Conservation (phyloP, 2,113 vertebrate species). For the Uropsilus gracilis region DNA sequence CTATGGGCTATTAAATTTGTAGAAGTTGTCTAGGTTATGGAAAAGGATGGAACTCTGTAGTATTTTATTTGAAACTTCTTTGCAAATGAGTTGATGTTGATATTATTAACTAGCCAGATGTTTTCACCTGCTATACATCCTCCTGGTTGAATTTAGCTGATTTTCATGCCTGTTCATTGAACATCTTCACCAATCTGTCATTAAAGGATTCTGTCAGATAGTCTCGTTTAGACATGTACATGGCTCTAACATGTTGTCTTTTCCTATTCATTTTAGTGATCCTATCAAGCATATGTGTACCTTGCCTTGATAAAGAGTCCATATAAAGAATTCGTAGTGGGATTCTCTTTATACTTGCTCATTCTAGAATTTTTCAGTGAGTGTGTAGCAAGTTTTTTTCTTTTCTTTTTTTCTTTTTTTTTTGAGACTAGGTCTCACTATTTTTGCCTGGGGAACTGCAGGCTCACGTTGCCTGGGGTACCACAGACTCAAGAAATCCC, state of each 20-base stretch:
- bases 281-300: not conserved
- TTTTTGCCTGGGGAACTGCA: too few species aligned
- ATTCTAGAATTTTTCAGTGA: conserved; percentile 10
- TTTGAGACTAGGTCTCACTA: too few species aligned
- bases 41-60: not conserved
- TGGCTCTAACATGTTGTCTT: not conserved
- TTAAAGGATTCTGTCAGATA: conserved; percentile 39
- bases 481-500: too few species aligned
- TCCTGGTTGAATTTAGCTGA: conserved; percentile 44
- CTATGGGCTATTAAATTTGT: not conserved
- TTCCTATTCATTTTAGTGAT: conserved; percentile 34
- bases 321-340: not conserved
- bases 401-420: not conserved
- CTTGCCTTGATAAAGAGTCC: not conserved
- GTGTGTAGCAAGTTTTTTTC: not conserved
- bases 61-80: conserved; percentile 14
- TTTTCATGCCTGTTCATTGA: conserved; percentile 52
- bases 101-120: conserved; percentile 15
- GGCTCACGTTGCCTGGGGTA: too few species aligned
- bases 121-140: not conserved
- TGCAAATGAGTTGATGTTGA: conserved; percentile 17
- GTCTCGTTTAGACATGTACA: conserved; percentile 21
- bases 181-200: not conserved
- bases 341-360: conserved; percentile 13
- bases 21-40: conserved; percentile 1